These are phyloP conservation scores for Podotricha telesiphe DNA, from an alignment of 2,888 invertebrate species.

Conservation along the genomic window DNA sequence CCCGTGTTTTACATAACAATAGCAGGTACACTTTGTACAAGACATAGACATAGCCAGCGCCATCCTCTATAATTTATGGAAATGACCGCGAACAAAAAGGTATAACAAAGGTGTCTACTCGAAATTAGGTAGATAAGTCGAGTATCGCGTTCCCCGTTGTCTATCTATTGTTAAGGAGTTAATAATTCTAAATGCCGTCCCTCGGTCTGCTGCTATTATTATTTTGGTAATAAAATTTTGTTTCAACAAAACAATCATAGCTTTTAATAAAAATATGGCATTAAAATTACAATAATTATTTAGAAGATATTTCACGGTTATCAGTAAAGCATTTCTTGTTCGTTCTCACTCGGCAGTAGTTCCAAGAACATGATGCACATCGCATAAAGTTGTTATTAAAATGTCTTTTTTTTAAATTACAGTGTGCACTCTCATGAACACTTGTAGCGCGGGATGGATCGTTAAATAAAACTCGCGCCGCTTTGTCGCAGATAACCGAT, in stretches of 20 bases:
- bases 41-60: slow-evolving; percentile 53
- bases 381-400: slow-evolving; percentile 37
- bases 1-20: slow-evolving; percentile 77
- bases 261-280: neutral
- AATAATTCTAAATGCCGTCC: slow-evolving; percentile 75
- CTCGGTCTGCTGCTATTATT: slow-evolving; percentile 47
- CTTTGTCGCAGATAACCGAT: slow-evolving; percentile 71
- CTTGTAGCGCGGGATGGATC: slow-evolving; percentile 51
- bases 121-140: slow-evolving; percentile 81
- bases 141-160: slow-evolving; percentile 71
- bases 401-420: slow-evolving; percentile 41
- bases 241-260: slow-evolving; percentile 31
- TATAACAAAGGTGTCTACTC: slow-evolving; percentile 81
- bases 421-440: slow-evolving; percentile 41
- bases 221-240: slow-evolving; percentile 41
- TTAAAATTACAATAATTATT: too few relatives aligned
- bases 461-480: slow-evolving; percentile 57
- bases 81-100: slow-evolving; percentile 80
- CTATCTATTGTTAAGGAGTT: slow-evolving; percentile 64
- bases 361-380: slow-evolving; percentile 29
- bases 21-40: slow-evolving; percentile 68
- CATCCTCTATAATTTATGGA: slow-evolving; percentile 81
- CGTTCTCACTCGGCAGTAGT: slow-evolving; percentile 10
- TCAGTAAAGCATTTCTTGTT: neutral
- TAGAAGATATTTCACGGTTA: neutral